A percentile compares a stretch with the other conserved stretches of the same genome.
Conservation (phyloP, 2,888 invertebrate genomes). For the Hydropsyche betteni region DNA sequence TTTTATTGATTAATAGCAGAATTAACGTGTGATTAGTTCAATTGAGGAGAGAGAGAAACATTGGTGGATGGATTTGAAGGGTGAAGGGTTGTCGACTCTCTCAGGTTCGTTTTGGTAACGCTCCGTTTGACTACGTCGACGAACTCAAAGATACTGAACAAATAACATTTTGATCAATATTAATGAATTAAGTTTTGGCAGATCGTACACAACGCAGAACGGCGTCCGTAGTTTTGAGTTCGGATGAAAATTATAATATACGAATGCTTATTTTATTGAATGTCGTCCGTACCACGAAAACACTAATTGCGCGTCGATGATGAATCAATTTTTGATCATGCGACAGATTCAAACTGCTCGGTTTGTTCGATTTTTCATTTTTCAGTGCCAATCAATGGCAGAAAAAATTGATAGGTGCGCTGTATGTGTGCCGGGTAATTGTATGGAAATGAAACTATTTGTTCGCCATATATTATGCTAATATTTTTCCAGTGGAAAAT, state of each 20-base stretch:
- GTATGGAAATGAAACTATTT: conserved; percentile 16
- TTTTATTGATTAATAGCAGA: conserved; percentile 25
- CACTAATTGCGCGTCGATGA: not conserved
- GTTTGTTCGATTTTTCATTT: no score
- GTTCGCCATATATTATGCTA: conserved; percentile 16
- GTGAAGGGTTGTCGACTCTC: conserved; percentile 18
- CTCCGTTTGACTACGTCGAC: conserved; percentile 28
- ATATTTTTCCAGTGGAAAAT: conserved; percentile 23
- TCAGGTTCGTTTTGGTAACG: conserved; percentile 3
- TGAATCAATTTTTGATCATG: conserved; percentile 9
- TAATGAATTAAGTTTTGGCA: conserved; percentile 32
- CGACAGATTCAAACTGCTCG: not conserved
- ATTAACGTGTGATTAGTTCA: conserved; percentile 30
- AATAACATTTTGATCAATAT: conserved; percentile 30
- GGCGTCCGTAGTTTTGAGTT: not conserved
- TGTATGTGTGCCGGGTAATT: not conserved
- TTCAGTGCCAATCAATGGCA: no score
- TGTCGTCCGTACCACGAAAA: not conserved
- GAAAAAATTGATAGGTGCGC: not conserved
- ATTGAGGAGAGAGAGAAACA: conserved; percentile 1
- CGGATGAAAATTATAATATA: not conserved
- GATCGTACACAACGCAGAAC: not conserved
- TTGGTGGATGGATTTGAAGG: not conserved
- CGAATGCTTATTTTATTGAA: not conserved
- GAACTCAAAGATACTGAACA: conserved; percentile 32